These are phyloP conservation scores for Ailurus styani DNA, from an alignment of 2,113 vertebrate genomes.

Conservation along the genomic window DNA sequence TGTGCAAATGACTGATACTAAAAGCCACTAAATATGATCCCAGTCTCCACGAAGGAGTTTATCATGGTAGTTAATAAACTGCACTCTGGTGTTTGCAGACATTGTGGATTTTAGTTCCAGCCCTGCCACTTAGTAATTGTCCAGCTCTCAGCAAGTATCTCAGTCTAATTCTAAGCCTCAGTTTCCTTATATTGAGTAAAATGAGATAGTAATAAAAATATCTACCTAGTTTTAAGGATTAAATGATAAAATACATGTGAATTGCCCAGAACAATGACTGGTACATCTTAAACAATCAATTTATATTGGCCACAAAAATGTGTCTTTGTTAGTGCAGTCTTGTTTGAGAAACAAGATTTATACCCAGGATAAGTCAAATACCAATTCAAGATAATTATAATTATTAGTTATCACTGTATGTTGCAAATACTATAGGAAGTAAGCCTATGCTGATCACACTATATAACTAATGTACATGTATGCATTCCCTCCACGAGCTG, in stretches of 20 bases:
- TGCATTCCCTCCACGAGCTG: not conserved
- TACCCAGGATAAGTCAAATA: not conserved
- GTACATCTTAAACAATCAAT: not conserved
- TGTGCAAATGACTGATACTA: not conserved
- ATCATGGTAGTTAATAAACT: not conserved
- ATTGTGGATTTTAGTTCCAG: not conserved
- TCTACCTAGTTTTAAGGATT: not conserved
- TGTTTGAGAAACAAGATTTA: conserved; percentile 9
- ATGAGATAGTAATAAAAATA: not conserved
- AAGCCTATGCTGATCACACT: not conserved
- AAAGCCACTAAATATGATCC: not conserved
- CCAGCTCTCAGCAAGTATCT: not conserved
- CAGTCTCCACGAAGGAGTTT: not conserved
- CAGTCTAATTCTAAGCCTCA: not conserved
- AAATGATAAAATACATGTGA: not conserved
- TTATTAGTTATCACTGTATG: not conserved
- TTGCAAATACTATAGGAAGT: not conserved
- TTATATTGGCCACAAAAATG: not conserved
- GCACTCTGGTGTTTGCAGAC: not conserved
- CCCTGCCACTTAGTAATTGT: not conserved
- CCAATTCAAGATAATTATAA: not conserved
- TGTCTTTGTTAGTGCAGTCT: not conserved
- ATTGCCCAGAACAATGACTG: not conserved
- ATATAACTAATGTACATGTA: not conserved
- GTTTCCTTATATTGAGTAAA: conserved; percentile 39